These are phyloP conservation scores for Athene cunicularia DNA, from an alignment of 2,113 vertebrate species.

Conservation along the genomic window DNA sequence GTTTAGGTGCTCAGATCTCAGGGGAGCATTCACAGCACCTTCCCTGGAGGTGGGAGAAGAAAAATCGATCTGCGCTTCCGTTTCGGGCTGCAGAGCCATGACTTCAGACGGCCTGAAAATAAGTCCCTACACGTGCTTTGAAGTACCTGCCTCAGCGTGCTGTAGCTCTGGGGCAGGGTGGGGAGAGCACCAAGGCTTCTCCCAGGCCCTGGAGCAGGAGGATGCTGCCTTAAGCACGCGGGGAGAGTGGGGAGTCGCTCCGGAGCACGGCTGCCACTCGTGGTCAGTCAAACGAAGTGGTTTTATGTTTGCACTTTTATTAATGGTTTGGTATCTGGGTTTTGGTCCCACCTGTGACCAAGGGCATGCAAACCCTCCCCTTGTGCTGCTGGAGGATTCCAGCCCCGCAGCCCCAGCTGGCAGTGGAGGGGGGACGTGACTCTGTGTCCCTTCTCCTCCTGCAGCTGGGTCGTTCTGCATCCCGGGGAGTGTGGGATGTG, in stretches of 20 bases:
- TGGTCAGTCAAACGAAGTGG: background rate
- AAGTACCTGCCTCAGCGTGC: background rate
- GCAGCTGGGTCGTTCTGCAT: background rate
- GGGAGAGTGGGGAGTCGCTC: background rate
- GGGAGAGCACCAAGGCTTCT: background rate
- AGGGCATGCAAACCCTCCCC: background rate
- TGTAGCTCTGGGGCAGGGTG: background rate
- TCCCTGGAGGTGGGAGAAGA: background rate
- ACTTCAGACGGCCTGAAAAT: background rate
- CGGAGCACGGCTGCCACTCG: rapidly evolving
- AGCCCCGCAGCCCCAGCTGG: background rate
- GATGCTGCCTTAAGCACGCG: rapidly evolving
- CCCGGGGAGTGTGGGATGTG: rapidly evolving
- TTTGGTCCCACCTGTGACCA: background rate
- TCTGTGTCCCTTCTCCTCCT: background rate
- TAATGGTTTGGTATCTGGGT: background rate
- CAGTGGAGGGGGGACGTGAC: rapidly evolving
- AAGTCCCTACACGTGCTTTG: rapidly evolving
- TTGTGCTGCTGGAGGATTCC: background rate
- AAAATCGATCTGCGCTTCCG: background rate
- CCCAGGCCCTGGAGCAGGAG: rapidly evolving
- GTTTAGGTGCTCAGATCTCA: background rate
- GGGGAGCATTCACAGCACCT: rapidly evolving
- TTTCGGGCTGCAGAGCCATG: background rate
- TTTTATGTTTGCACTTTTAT: background rate